Evolutionary conservation across 1,140 invertebrate genomes (phyloP), one percentile per base, ranked within the genome.

Genomic region (Drosophila micromelanica): DNA sequence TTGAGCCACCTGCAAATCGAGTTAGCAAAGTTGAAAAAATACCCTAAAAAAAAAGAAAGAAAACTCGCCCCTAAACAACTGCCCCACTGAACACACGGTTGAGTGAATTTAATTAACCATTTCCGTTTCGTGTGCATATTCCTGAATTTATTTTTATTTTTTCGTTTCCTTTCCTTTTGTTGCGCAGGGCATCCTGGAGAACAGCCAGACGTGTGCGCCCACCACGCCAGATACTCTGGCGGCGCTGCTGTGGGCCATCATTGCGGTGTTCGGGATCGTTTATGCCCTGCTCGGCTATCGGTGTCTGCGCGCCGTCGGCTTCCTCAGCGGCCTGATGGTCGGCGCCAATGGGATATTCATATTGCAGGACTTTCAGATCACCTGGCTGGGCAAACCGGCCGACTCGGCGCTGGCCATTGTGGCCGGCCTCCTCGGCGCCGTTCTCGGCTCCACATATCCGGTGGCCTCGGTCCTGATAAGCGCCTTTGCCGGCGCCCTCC

Each of bases 231-330:
- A 92, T 57, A 90, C 91, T 0, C 61, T 92, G 48, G 70, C 81
- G 35, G 89, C 89, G 9, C 59, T 92, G 37, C 72, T 92, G 30
- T 92, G 91, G 91, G 90, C 91, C 62, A 92, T 92, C 5, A 74
- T 90, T 11, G 91, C 91, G 1, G 87, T 93, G 3, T 95, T 95
- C 80, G 94, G 94, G 17, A 93, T 94, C 64, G 94, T 94, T 3
- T 95, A 94, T 61, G 94, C 93, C 40, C 71, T 95, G 23, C 93
- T 95, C 59, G 94, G 97, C 55, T 98, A 98, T 92, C 94, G 97
- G 52, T 97, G 96, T 92, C 97, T 98, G 91, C 97, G 97, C 92
- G 96, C 96, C 2, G 95, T 96, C n/a, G 97, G 97, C 95, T 98
- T 98, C 91, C 93, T 98, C 27, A 97, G 96, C 23, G 97, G 97